A percentile compares a stretch with the other conserved stretches of the same genome.
These are phyloP conservation scores for Casuarius casuarius DNA, from an alignment of 2,113 vertebrate species.

Conservation along the genomic window DNA sequence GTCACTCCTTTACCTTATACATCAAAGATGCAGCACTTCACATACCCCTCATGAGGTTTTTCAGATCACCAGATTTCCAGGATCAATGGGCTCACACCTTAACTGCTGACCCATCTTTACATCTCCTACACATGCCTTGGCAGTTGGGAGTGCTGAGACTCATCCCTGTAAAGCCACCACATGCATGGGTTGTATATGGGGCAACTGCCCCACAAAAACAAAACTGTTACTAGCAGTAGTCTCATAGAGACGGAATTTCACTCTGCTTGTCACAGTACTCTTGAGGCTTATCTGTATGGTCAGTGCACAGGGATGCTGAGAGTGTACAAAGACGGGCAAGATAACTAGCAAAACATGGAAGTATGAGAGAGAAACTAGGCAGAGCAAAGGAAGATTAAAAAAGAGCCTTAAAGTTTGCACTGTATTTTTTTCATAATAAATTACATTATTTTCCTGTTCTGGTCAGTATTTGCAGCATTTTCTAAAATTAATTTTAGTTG, in stretches of 20 bases:
- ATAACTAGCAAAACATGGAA: neutral
- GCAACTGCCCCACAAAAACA: neutral
- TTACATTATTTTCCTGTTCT: neutral
- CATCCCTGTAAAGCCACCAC: neutral
- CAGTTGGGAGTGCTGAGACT: neutral
- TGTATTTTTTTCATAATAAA: accelerated
- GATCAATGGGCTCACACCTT: neutral
- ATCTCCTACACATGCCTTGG: neutral
- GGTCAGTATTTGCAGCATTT: neutral
- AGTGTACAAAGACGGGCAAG: neutral
- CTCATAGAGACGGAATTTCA: neutral
- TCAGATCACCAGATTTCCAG: neutral
- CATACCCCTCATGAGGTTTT: neutral
- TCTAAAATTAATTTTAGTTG: neutral
- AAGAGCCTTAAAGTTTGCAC: neutral
- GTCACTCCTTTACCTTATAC: neutral
- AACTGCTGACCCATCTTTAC: neutral
- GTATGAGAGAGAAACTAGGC: neutral
- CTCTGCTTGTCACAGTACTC: neutral
- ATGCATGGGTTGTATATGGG: accelerated
- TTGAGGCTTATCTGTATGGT: neutral
- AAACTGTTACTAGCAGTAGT: neutral
- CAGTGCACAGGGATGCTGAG: neutral
- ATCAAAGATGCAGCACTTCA: neutral
- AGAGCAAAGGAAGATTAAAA: neutral